These are phyloP conservation scores for Galaxea fascicularis DNA, from an alignment of 92 coral and sea anemone species.

Conservation along the genomic window DNA sequence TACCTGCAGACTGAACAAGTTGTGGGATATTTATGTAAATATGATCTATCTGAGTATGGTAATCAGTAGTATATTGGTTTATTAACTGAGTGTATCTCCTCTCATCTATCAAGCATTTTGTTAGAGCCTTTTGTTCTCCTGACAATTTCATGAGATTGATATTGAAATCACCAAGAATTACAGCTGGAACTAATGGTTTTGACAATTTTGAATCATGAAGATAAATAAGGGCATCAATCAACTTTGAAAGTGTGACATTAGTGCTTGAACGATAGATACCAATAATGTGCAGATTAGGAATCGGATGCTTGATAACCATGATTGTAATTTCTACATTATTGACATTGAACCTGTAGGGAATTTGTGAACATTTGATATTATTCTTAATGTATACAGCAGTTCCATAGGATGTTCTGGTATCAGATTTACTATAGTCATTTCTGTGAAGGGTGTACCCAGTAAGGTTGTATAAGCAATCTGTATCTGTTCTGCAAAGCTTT, in stretches of 20 bases:
- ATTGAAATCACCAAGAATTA: too few species aligned
- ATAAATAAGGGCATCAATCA: constrained; percentile 58
- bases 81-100: too few species aligned
- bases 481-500: not conserved
- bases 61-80: too few species aligned
- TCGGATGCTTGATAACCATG: constrained; percentile 43
- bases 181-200: constrained; percentile 27
- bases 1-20: too few species aligned
- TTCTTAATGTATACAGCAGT: constrained; percentile 31
- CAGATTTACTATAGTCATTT: constrained; percentile 23
- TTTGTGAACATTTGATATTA: constrained; percentile 4
- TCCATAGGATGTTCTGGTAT: constrained; percentile 47
- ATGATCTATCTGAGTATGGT: too few species aligned
- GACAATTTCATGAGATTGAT: too few species aligned
- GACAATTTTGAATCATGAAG: constrained; percentile 44
- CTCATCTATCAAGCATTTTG: too few species aligned
- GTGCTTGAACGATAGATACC: constrained; percentile 73
- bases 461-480: not conserved
- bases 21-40: too few species aligned
- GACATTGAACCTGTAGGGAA: constrained; percentile 38
- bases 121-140: too few species aligned
- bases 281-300: constrained; percentile 64
- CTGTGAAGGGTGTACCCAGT: not conserved
- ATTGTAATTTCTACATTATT: constrained; percentile 63
- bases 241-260: constrained; percentile 48